Evolutionary conservation across 2,888 invertebrate genomes (phyloP).

Genomic region (Apoderus coryli): DNA sequence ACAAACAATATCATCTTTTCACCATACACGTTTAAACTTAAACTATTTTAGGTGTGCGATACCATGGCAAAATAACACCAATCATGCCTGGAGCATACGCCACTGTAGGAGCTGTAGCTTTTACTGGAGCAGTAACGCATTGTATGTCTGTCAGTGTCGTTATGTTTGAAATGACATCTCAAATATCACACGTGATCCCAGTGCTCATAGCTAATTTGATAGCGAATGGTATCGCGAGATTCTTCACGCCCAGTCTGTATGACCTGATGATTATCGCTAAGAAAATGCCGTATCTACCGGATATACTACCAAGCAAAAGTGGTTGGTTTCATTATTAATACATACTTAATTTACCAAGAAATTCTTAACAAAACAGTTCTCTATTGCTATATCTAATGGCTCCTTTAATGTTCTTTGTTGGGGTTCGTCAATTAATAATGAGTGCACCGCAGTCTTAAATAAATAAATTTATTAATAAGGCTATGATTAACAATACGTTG

Average conservation of each 20-base stretch:
- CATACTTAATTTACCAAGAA: background rate
- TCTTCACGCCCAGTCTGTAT: conserved; percentile 89
- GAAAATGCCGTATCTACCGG: conserved; percentile 89
- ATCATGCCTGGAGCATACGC: conserved; percentile 92
- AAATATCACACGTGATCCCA: conserved; percentile 88
- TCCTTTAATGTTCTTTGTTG: too few relatives aligned
- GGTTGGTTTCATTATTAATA: conserved; percentile 19
- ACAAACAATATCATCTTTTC: conserved; percentile 1
- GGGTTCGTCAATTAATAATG: too few relatives aligned
- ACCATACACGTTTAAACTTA: background rate
- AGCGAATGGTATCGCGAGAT: conserved; percentile 81
- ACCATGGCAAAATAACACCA: conserved; percentile 65
- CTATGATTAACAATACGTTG: too few relatives aligned
- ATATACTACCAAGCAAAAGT: conserved; percentile 75
- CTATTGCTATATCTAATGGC: too few relatives aligned
- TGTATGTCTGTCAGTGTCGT: conserved; percentile 91
- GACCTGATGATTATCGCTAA: conserved; percentile 94
- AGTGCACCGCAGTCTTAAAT: too few relatives aligned
- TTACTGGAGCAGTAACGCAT: conserved; percentile 91
- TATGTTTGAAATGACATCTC: conserved; percentile 94
- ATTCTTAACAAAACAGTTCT: too few relatives aligned
- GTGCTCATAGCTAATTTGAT: conserved; percentile 90
- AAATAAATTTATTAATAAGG: too few relatives aligned
- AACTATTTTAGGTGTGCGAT: conserved; percentile 54
- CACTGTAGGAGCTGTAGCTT: conserved; percentile 86